A percentile compares a stretch with the other conserved stretches of the same genome.
Evolutionary conservation across 2,797 vertebrate genomes (phyloP).

Genomic region (Semaprochilodus insignis): DNA sequence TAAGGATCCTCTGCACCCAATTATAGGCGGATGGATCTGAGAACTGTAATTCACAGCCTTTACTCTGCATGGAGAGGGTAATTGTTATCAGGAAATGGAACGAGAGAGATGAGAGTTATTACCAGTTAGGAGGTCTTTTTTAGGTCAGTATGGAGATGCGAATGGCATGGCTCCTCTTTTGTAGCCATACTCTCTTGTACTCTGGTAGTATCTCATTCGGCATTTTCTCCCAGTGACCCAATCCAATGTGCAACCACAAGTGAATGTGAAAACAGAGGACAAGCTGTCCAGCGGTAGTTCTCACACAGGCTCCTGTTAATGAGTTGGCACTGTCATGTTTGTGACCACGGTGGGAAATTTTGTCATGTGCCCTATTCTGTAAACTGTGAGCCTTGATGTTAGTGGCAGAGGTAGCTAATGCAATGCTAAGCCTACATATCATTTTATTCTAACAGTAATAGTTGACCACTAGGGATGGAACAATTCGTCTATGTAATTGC

Average conservation of each 20-base stretch:
- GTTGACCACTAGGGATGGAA: no score
- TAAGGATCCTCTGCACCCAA: slow-evolving; percentile 65
- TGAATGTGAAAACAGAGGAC: no score
- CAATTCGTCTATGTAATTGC: no score
- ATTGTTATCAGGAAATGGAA: slow-evolving; percentile 67
- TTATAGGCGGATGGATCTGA: slow-evolving; percentile 72
- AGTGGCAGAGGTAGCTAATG: no score
- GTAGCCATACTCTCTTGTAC: slow-evolving; percentile 72
- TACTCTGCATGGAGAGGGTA: slow-evolving; percentile 52
- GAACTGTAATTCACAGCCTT: slow-evolving; percentile 63
- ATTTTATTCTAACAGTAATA: no score
- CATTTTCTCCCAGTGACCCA: neutral
- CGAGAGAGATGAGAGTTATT: slow-evolving; percentile 72
- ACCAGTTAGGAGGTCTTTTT: slow-evolving; percentile 79
- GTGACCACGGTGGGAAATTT: no score
- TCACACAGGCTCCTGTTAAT: no score
- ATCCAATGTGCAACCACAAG: neutral
- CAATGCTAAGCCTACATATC: no score
- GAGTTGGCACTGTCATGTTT: no score
- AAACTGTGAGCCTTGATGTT: no score
- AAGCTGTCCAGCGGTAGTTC: no score
- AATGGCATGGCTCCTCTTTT: slow-evolving; percentile 73
- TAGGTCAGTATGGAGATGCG: slow-evolving; percentile 74
- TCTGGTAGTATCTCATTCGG: slow-evolving; percentile 61
- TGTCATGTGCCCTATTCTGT: no score